Evolutionary conservation across 2,888 invertebrate species (phyloP), one percentile per base, ranked within the genome.

Genomic region (Eupithecia insigniata): DNA sequence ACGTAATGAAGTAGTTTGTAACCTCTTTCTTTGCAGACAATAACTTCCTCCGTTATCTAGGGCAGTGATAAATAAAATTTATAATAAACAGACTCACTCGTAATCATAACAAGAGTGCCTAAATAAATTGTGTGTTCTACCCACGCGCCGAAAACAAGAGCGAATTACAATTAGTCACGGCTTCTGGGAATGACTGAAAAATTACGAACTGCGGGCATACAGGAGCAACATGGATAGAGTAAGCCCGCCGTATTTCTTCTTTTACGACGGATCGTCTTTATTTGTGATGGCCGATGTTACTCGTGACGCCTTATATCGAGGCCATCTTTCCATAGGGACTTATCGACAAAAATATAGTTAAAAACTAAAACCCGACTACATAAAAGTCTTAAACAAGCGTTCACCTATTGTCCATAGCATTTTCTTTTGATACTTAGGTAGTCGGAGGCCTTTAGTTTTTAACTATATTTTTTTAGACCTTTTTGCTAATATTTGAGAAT

Each of bases 11-110:
- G 75, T 80, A 82, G 79, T 39, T 76, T 80, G 51, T 82, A 76
- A 79, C 83, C 82, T 80, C 81, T 80, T 82, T 84, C 84, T 82
- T 77, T 76, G 77, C 80, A 83, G 83, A 84, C 83, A 83, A 84
- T 84, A 84, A 84, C 85, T 84, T 85, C 84, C 85, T 84, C 78
- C 77, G 71, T 75, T 77, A 78, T 78, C 74, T 78, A 78, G 78
- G 76, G 62, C 78, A 70, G 68, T 66, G 78, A 78, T 76, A 77
- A 77, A 74, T 78, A 75, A 78, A 62, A 71, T 71, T 76, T 77
- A 74, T 76, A 76, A 78, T 76, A 71, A 77, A 76, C 77, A 74
- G 76, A 72, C 34, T 64, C 69, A 68, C 69, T 67, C 73, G 55
- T 55, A 14, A 75, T 76, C 72, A 75, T 76, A 76, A 74, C 71